phyloP scores from a whole-genome alignment of 2,797 vertebrate genomes.

The Garrulus glandarius region DNA sequence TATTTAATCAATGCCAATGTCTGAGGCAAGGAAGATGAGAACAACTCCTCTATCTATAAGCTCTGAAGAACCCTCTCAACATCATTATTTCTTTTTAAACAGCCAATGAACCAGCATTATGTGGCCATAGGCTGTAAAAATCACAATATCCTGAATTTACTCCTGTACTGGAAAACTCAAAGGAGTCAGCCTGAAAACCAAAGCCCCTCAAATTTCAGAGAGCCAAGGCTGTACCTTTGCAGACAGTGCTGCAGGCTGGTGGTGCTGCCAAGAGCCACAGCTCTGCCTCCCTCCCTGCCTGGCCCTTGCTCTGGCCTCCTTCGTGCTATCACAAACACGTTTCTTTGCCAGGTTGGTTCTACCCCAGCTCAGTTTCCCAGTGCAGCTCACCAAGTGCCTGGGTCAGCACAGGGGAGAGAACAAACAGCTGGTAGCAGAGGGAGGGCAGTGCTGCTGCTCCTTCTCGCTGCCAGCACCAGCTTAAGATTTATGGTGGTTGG shows the following conservation, averaged over 20 bases:
- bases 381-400: constrained; percentile 6
- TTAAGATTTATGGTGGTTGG: neutral
- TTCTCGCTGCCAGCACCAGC: neutral
- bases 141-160: neutral
- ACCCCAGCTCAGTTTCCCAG: constrained; percentile 39
- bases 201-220: neutral
- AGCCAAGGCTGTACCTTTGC: rapidly evolving
- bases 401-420: constrained; percentile 41
- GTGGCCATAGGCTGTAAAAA: neutral
- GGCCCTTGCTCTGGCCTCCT: constrained; percentile 19
- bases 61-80: neutral
- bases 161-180: neutral
- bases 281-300: neutral
- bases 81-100: neutral
- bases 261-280: neutral
- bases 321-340: constrained; percentile 14
- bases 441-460: neutral
- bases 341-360: constrained; percentile 31
- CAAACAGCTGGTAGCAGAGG: constrained; percentile 19
- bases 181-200: neutral
- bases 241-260: neutral
- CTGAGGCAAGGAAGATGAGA: neutral
- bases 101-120: neutral
- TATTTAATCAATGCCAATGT: neutral
- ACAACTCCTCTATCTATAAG: neutral